Evolutionary conservation across 1,140 invertebrate genomes (phyloP), one percentile per base, ranked within the genome.

Genomic region (Drosophila baimaii): DNA sequence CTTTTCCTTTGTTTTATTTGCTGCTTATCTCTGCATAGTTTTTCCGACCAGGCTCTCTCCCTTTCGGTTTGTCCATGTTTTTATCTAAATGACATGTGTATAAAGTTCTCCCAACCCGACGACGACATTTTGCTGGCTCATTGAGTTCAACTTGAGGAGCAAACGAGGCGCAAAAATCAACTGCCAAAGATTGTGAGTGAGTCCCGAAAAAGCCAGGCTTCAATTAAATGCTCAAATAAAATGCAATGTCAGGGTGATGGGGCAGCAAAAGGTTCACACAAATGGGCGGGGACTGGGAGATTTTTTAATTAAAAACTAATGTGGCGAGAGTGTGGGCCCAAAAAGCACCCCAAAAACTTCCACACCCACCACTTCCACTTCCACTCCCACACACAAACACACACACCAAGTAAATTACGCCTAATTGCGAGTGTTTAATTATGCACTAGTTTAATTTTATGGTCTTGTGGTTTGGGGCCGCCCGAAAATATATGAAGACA

Each of bases 301-400:
- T 91, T 91, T 88, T 82, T 91, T 91, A 91, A 91, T 91, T 91
- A 91, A 91, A 91, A 91, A 83, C 89, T 91, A 91, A 91, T 91
- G 89, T 91, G 79, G 83, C 81, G 79, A 90, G 85, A 90, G 83
- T 86, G 79, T 85, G 75, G 46, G 27, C 47, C 17, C 13, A 46
- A 27, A 19, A 57, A 31, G 46, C 49, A 64, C 49, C 47, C 6
- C 9, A n/a, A 19, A 23, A 10, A 21, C 37, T 39, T 55, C 15
- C 57, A 17, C 57, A 59, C 68, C 55, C 65, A 76, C 51, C n/a
- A n/a, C n/a, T n/a, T n/a, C n/a, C n/a, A 21, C 37, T 39, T 55
- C 15, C 57, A 17, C 57, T 56, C 68, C 55, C 65, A 25, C 25
- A n/a, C 2, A 41, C 35, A 12, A 23, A n/a, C 25, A 52, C 61